Percentiles rank a stretch among this genome's conserved stretches.
Evolutionary conservation across 2,888 invertebrate species (phyloP).

Genomic region (Drosophila multiciliata): DNA sequence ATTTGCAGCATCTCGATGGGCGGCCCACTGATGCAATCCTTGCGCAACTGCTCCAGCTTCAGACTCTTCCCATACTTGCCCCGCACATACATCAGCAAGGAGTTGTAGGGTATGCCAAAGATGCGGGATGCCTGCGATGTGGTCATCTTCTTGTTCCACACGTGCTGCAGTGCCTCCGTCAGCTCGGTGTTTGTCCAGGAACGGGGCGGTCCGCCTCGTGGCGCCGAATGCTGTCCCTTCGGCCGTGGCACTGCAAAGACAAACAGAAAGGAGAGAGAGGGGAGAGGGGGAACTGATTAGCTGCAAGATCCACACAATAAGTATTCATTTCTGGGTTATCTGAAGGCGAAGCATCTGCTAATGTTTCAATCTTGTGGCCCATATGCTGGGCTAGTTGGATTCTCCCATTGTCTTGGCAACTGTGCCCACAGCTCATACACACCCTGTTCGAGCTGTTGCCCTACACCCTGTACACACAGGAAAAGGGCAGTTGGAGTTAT

Average conservation of each 20-base stretch:
- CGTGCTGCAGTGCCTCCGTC: conserved; percentile 95
- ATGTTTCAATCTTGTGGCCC: conserved; percentile 84
- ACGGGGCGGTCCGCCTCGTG: conserved; percentile 94
- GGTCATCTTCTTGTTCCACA: conserved; percentile 98
- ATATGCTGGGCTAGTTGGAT: conserved; percentile 53
- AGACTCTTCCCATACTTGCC: conserved; percentile 97
- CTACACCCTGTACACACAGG: conserved; percentile 19
- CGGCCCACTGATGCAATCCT: conserved; percentile 94
- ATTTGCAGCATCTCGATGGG: conserved; percentile 89
- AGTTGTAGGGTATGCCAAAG: conserved; percentile 97
- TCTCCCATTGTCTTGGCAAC: conserved; percentile 69
- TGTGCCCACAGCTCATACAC: conserved; percentile 75
- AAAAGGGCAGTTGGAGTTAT: neutral
- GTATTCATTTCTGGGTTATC: conserved; percentile 76
- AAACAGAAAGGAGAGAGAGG: conserved; percentile 11
- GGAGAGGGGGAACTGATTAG: conserved; percentile 37
- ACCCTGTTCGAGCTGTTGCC: conserved; percentile 67
- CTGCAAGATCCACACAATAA: conserved; percentile 18
- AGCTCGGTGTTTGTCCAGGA: conserved; percentile 97
- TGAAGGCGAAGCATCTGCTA: conserved; percentile 77
- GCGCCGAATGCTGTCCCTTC: conserved; percentile 96
- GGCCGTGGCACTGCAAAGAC: conserved; percentile 90
- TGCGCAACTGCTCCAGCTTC: conserved; percentile 93
- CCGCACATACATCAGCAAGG: conserved; percentile 95
- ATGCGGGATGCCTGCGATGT: conserved; percentile 95